Percentiles rank a stretch among this genome's conserved stretches.
Conservation (phyloP, 2,797 vertebrate species). For the Masticophis lateralis region DNA sequence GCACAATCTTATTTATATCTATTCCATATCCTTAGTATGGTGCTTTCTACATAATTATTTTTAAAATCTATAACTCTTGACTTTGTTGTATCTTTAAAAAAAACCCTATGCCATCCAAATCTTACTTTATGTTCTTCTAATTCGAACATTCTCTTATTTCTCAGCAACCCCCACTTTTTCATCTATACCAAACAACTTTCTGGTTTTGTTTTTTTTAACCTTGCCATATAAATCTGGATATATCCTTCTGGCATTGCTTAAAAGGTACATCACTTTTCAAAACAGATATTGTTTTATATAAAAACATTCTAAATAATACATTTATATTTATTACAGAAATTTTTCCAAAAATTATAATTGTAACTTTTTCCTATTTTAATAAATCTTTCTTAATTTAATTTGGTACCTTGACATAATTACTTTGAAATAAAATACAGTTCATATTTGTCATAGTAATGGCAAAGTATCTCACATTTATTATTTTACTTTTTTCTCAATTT, state of each 20-base stretch:
- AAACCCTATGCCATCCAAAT: background rate
- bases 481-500: background rate
- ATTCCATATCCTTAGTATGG: background rate
- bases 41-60: background rate
- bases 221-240: background rate
- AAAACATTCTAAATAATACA: background rate
- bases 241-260: background rate
- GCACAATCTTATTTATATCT: background rate
- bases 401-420: background rate
- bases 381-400: background rate
- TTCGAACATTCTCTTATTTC: background rate
- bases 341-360: background rate
- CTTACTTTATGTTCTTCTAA: background rate
- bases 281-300: background rate
- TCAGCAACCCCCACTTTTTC: background rate
- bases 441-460: background rate
- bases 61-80: background rate
- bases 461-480: background rate
- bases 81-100: background rate
- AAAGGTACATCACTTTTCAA: background rate
- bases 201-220: background rate
- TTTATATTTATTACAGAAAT: background rate
- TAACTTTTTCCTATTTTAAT: background rate
- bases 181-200: background rate
- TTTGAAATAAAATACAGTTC: background rate